phyloP scores from a whole-genome alignment of 2,113 vertebrate genomes.

The Oceanites oceanicus region DNA sequence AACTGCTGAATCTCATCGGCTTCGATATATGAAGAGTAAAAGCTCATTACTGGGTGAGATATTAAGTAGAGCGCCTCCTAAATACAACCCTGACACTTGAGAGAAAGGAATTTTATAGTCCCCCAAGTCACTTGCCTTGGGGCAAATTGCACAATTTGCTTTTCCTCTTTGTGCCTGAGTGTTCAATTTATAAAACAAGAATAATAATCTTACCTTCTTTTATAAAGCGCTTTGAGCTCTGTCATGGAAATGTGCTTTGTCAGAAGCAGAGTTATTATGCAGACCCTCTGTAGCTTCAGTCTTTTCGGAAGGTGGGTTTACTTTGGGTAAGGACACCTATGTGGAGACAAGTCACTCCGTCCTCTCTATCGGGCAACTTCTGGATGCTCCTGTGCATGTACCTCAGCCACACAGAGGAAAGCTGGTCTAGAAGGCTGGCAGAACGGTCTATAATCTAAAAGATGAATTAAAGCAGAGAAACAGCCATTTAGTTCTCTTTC shows the following conservation, averaged over 20 bases:
- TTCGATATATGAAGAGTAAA: conserved; percentile 14
- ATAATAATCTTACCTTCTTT: not conserved
- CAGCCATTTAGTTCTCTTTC: not conserved
- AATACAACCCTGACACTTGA: not conserved
- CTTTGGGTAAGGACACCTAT: not conserved
- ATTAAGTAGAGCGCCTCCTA: not conserved
- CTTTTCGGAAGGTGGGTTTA: not conserved
- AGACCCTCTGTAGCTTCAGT: not conserved
- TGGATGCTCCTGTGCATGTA: not conserved
- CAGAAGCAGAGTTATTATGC: not conserved
- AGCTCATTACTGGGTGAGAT: not conserved
- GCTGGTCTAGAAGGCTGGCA: not conserved
- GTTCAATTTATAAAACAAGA: not conserved
- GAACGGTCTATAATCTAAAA: not conserved
- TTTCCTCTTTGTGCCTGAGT: not conserved
- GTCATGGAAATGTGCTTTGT: not conserved
- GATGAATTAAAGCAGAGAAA: not conserved
- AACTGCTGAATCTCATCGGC: not conserved
- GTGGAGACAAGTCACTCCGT: not conserved
- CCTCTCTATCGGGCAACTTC: not conserved
- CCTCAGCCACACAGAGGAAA: not conserved
- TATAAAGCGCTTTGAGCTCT: not conserved
- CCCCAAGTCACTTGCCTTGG: not conserved
- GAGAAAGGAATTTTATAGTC: not conserved
- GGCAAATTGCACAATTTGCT: not conserved